These are phyloP conservation scores for Elymnias hypermnestra DNA, from an alignment of 1,140 invertebrate genomes.

Conservation along the genomic window DNA sequence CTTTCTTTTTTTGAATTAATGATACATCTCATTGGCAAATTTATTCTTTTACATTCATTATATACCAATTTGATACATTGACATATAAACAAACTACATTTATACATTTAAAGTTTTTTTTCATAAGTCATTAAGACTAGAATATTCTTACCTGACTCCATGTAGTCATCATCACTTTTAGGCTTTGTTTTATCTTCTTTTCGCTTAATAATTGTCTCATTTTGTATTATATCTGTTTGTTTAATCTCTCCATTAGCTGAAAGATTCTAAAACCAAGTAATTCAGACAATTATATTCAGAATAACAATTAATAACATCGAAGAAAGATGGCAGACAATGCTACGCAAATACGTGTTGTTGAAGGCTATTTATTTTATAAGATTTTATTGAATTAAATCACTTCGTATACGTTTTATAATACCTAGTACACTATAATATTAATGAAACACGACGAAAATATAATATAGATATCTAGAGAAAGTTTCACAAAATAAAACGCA, in stretches of 20 bases:
- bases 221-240: slow-evolving; percentile 21
- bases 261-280: slow-evolving; percentile 39
- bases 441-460: not conserved
- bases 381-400: not conserved
- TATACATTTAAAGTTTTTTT: too few species aligned
- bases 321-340: slow-evolving; percentile 42
- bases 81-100: too few species aligned
- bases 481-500: slow-evolving; percentile 32
- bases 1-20: too few species aligned
- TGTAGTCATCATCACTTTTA: slow-evolving; percentile 39
- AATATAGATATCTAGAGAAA: slow-evolving; percentile 10
- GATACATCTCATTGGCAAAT: too few species aligned
- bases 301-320: slow-evolving; percentile 23
- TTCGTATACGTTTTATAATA: not conserved
- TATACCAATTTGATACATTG: too few species aligned
- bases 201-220: slow-evolving; percentile 29
- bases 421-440: not conserved
- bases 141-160: slow-evolving; percentile 45
- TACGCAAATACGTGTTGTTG: slow-evolving; percentile 9
- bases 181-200: slow-evolving; percentile 37
- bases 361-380: slow-evolving; percentile 4
- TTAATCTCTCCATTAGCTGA: slow-evolving; percentile 22
- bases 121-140: too few species aligned
- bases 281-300: slow-evolving; percentile 18
- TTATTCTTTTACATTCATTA: too few species aligned